phyloP scores from a whole-genome alignment of 1,140 invertebrate species.

The Mya arenaria region DNA sequence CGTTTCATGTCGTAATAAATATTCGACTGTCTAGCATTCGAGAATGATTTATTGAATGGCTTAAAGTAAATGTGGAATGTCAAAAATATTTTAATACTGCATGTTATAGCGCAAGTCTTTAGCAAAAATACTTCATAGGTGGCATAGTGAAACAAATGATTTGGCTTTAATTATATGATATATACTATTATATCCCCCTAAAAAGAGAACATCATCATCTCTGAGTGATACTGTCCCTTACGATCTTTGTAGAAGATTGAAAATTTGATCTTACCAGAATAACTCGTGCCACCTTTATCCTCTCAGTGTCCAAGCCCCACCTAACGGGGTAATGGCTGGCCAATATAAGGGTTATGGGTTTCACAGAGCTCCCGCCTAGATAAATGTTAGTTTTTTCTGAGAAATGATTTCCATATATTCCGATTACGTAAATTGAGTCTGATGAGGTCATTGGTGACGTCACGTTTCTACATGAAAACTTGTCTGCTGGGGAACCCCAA shows the following conservation, averaged over 20 bases:
- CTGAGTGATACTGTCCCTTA: not conserved
- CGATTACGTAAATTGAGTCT: slow-evolving; percentile 1
- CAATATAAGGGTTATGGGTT: slow-evolving; percentile 3
- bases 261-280: slow-evolving; percentile 40
- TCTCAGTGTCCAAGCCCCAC: slow-evolving; percentile 1
- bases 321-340: slow-evolving; percentile 36
- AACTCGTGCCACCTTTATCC: not conserved
- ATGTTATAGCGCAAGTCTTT: not conserved
- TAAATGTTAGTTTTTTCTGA: not conserved
- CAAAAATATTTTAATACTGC: not conserved
- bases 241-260: not conserved
- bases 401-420: slow-evolving; percentile 44
- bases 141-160: not conserved
- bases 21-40: too few relatives aligned
- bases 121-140: not conserved
- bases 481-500: not conserved
- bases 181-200: not conserved
- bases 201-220: not conserved
- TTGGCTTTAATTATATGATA: not conserved
- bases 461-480: not conserved
- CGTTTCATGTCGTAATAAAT: too few relatives aligned
- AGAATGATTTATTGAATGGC: too few relatives aligned
- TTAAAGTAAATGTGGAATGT: too few relatives aligned
- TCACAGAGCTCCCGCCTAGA: not conserved
- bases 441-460: not conserved